phyloP scores from a whole-genome alignment of 2,888 invertebrate species.

The Leptopilina myrica region DNA sequence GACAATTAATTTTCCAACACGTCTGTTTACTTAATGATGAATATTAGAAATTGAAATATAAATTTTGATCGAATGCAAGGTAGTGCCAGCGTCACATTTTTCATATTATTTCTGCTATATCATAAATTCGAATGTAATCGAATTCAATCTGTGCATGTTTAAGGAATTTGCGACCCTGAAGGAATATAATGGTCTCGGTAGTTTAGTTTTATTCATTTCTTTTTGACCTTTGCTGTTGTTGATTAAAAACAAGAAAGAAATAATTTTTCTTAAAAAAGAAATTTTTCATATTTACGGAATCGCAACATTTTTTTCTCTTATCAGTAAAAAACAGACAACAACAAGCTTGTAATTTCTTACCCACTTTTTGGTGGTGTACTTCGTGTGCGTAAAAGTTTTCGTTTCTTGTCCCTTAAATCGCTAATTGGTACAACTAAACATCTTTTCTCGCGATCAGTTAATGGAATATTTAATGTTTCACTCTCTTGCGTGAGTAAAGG shows the following conservation, averaged over 20 bases:
- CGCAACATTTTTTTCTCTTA: no score
- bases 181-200: constrained; percentile 32
- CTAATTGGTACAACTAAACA: constrained; percentile 74
- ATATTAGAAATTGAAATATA: constrained; percentile 9
- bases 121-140: constrained; percentile 62
- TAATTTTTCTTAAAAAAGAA: constrained; percentile 15
- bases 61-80: constrained; percentile 3
- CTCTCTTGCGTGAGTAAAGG: constrained; percentile 47
- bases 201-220: constrained; percentile 16
- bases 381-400: constrained; percentile 69
- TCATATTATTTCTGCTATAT: constrained; percentile 49
- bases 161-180: constrained; percentile 29
- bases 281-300: no score
- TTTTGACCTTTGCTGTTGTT: constrained; percentile 15
- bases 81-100: constrained; percentile 24
- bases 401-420: constrained; percentile 71
- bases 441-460: constrained; percentile 73
- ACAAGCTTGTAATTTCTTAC: constrained; percentile 56
- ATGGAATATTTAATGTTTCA: constrained; percentile 57
- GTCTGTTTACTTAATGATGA: not conserved
- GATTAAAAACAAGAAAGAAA: constrained; percentile 9
- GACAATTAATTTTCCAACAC: not conserved
- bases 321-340: no score
- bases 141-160: constrained; percentile 48
- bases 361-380: constrained; percentile 60